Percentiles rank a stretch among this genome's conserved stretches.
These are phyloP conservation scores for Gobio gobio DNA, from an alignment of 2,113 vertebrate species.

Conservation along the genomic window DNA sequence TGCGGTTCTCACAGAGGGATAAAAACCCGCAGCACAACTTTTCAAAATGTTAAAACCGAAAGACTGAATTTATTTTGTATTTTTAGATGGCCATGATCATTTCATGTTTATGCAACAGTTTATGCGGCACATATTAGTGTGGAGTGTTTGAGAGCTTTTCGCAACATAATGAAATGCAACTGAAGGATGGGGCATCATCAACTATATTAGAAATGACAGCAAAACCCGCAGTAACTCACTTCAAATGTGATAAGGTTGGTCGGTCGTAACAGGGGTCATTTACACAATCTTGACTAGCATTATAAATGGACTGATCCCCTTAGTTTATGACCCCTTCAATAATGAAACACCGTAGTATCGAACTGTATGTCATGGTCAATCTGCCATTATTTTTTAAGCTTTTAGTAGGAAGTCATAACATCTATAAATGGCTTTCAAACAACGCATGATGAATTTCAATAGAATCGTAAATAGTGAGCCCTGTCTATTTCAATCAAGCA, in stretches of 20 bases:
- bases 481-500: conserved; percentile 21
- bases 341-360: neutral
- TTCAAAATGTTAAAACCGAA: neutral
- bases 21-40: neutral
- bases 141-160: neutral
- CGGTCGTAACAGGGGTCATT: neutral
- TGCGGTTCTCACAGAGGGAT: neutral
- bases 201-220: neutral
- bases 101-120: neutral
- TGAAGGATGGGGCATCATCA: neutral
- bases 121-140: neutral
- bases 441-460: conserved; percentile 13
- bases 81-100: neutral
- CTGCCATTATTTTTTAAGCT: neutral
- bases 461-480: conserved; percentile 20
- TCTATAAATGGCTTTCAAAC: neutral
- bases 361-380: neutral
- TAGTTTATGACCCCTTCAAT: neutral
- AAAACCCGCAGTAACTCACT: neutral
- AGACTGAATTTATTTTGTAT: neutral
- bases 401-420: conserved; percentile 25
- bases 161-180: neutral
- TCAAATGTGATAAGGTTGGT: neutral
- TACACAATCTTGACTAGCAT: neutral
- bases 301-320: neutral